Evolutionary conservation across 2,797 vertebrate genomes (phyloP), one percentile per base, ranked within the genome.

Genomic region (Xerus rutilus): DNA sequence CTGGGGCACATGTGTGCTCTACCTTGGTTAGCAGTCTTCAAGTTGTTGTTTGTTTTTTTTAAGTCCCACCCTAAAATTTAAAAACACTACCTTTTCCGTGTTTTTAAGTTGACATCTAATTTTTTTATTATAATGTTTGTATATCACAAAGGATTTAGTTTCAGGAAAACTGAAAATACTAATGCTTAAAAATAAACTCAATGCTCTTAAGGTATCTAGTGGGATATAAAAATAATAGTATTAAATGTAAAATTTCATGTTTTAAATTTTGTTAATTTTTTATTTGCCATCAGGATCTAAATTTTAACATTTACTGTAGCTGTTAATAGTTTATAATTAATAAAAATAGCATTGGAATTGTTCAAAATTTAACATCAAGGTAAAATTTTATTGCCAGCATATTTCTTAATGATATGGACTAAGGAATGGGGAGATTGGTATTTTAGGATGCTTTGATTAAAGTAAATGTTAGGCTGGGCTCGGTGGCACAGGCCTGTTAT

Each of bases 311-410:
- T 86, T 79, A 67, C 54, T 89, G 9, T 14, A 81, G 17, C 21
- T 79, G 73, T 91, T 79, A 28, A 30, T 83, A 76, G 52, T 93
- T 79, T 11, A 76, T 8, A 86, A 3, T 35, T 93, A 79, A 72
- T 78, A 79, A 92, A 91, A 86, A 79, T 72, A 89, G 45, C n/a
- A 78, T 49, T 72, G 45, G 59, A 85, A 47, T 73, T 82, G 52
- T 43, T 57, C 64, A 69, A 59, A 73, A 49, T 93, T 73, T 78
- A 72, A 76, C 8, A 69, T 30, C 43, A 59, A 67, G 17, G 30
- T 67, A n/a, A 15, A 32, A 7, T 67, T 67, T n/a, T n/a, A 67
- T 91, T 77, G 57, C n/a, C 62, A 43, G 67, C 49, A 15, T 86
- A 5, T 86, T 79, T 87, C n/a, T 74, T 76, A 69, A 52, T 35